phyloP scores from a whole-genome alignment of 64 coral and sea anemone genomes.

The Dendrophyllia cribrosa region DNA sequence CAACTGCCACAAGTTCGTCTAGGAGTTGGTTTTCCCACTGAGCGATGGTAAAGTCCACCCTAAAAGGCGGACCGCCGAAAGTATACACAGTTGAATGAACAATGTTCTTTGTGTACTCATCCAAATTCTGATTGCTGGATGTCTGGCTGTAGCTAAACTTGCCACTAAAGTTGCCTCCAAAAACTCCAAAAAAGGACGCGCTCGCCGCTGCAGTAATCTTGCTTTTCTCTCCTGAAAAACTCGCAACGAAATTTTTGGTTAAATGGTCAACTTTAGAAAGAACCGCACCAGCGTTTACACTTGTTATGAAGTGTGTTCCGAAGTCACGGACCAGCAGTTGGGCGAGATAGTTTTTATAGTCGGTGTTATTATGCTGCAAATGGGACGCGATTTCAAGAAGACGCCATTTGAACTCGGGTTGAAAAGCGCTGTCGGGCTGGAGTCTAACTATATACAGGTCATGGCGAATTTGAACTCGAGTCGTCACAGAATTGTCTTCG shows the following conservation, averaged over 20 bases:
- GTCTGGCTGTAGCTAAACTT: constrained; percentile 6
- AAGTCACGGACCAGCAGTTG: constrained; percentile 88
- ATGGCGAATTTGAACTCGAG: constrained; percentile 84
- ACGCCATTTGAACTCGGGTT: constrained; percentile 83
- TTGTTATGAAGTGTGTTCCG: constrained; percentile 89
- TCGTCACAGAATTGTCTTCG: constrained; percentile 88
- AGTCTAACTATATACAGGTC: constrained; percentile 70
- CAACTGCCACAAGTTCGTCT: constrained; percentile 84
- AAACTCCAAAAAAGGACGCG: constrained; percentile 66
- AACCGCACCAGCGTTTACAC: constrained; percentile 82
- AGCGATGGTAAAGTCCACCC: constrained; percentile 77
- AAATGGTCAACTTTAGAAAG: constrained; percentile 87
- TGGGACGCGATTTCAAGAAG: constrained; percentile 87
- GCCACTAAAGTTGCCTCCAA: too few relatives aligned
- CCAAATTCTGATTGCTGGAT: constrained; percentile 17
- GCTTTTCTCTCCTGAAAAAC: constrained; percentile 55
- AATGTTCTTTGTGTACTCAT: constrained; percentile 67
- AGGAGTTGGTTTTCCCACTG: constrained; percentile 83
- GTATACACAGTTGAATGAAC: constrained; percentile 74
- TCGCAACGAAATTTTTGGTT: constrained; percentile 46
- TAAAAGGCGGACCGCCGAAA: constrained; percentile 78
- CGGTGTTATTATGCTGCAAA: constrained; percentile 88
- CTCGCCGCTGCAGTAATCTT: constrained; percentile 86
- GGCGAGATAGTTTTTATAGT: constrained; percentile 71
- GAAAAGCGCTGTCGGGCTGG: constrained; percentile 74